Evolutionary conservation across 1,140 invertebrate genomes (phyloP).

Genomic region (Leptinotarsa defecta): DNA sequence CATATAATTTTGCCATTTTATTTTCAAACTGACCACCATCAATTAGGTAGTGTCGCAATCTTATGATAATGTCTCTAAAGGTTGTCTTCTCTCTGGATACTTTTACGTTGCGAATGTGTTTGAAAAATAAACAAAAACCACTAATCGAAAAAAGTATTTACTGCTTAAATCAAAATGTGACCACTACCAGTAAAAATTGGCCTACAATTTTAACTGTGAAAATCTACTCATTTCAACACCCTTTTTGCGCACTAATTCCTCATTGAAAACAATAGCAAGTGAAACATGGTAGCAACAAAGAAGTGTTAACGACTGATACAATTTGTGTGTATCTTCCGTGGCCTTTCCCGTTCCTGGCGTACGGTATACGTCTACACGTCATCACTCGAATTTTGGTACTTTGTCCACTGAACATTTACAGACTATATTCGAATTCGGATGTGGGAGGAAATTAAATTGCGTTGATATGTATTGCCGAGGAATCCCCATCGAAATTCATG

Average conservation of each 20-base stretch:
- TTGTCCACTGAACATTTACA: not conserved
- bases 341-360: not conserved
- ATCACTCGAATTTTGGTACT: not conserved
- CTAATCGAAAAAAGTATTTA: too few relatives aligned
- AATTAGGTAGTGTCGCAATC: too few relatives aligned
- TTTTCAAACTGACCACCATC: too few relatives aligned
- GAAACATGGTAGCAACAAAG: not conserved
- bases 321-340: slow-evolving; percentile 3
- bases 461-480: not conserved
- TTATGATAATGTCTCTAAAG: too few relatives aligned
- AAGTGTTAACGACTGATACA: not conserved
- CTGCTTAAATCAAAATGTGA: too few relatives aligned
- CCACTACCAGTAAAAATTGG: too few relatives aligned
- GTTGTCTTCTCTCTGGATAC: too few relatives aligned
- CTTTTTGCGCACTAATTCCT: not conserved
- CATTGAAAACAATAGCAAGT: slow-evolving; percentile 3
- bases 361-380: not conserved
- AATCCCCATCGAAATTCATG: slow-evolving; percentile 1
- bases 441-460: slow-evolving; percentile 4
- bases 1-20: too few relatives aligned
- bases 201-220: too few relatives aligned
- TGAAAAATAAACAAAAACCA: too few relatives aligned
- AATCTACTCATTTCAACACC: too few relatives aligned
- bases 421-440: not conserved
- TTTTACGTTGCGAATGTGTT: too few relatives aligned